Percentiles rank a stretch among this genome's conserved stretches.
phyloP scores from a whole-genome alignment of 2,888 invertebrate genomes.

The Metalampra italica region DNA sequence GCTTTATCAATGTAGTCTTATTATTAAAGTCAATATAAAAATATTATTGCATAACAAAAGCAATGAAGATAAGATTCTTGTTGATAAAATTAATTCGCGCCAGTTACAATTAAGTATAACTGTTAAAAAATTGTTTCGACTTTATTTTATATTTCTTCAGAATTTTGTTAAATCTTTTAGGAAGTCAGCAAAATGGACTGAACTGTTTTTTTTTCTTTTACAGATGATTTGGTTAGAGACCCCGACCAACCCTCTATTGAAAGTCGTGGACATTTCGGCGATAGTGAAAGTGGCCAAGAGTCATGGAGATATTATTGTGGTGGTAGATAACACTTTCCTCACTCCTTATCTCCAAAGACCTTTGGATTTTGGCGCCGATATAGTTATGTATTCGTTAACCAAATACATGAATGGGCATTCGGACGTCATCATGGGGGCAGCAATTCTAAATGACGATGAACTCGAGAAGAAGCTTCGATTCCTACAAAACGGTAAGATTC shows the following conservation, averaged over 20 bases:
- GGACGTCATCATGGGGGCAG: conserved; percentile 97
- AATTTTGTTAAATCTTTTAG: too few species aligned
- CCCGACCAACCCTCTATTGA: conserved; percentile 96
- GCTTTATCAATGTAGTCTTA: conserved; percentile 23
- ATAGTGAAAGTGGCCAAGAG: conserved; percentile 80
- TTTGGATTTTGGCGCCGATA: conserved; percentile 91
- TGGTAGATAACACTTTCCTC: conserved; percentile 96
- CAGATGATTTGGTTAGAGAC: conserved; percentile 96
- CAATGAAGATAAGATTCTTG: conserved; percentile 16
- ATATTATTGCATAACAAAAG: conserved; percentile 14
- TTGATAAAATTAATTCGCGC: not conserved
- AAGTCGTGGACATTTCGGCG: conserved; percentile 91
- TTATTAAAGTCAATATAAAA: conserved; percentile 14
- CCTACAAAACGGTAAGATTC: conserved; percentile 87
- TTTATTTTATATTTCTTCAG: too few species aligned
- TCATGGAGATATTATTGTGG: conserved; percentile 79
- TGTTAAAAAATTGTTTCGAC: too few species aligned
- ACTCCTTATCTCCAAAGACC: conserved; percentile 94
- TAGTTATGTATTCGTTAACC: conserved; percentile 93
- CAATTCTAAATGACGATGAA: conserved; percentile 84
- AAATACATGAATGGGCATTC: conserved; percentile 99
- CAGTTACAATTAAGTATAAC: too few species aligned
- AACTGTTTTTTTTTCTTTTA: not conserved
- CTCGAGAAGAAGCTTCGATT: conserved; percentile 85
- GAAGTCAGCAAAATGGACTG: too few species aligned